Base-by-base conservation (phyloP, 2,888 invertebrate genomes). In the Dimorphilus gyrociliatus region DNA sequence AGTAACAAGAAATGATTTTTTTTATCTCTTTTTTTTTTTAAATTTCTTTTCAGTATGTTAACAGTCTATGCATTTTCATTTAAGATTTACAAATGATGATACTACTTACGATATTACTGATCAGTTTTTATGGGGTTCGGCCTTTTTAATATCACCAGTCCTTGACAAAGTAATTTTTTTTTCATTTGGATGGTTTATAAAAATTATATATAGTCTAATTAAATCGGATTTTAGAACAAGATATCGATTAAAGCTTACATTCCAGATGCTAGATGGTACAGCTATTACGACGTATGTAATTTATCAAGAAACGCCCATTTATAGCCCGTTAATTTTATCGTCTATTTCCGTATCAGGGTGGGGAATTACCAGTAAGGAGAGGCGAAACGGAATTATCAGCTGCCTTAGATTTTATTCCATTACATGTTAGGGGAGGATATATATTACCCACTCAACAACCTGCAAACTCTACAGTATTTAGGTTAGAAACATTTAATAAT, bases 391-490 rank as follows among this genome's bases (percentile, higher is more conserved):
- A 10, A 12, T n/a, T 37, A 18, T 24, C 19, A n/a, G 40, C 40
- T 13, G 36, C 38, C 3, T n/a, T 26, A 4, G 34, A 40, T 45
- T 35, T 24, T 13, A 51, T 51, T 15, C 47, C 46, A 10, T 42
- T 57, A 6, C 48, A 46, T 38, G 35, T 55, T 3, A 33, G 53
- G 26, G 56, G 53, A 6, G 55, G 55, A 3, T 35, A 42, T 29
- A 47, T 53, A 25, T 28, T 57, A 10, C 48, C 51, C 1, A 45
- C 46, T 58, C 66, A 25, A 70, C 78, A 35, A 27, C 50, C 53
- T 13, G 50, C 48, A 8, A 48, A 44, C 30, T 49, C 49, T 28
- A 55, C 53, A 14, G 36, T 38, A n/a, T 41, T 38, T 35, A 50
- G 50, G 50, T 50, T 30, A 21, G 23, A 16, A 7, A 10, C 13